Conservation (phyloP, 2,113 vertebrate species). For the Pantherophis guttatus region DNA sequence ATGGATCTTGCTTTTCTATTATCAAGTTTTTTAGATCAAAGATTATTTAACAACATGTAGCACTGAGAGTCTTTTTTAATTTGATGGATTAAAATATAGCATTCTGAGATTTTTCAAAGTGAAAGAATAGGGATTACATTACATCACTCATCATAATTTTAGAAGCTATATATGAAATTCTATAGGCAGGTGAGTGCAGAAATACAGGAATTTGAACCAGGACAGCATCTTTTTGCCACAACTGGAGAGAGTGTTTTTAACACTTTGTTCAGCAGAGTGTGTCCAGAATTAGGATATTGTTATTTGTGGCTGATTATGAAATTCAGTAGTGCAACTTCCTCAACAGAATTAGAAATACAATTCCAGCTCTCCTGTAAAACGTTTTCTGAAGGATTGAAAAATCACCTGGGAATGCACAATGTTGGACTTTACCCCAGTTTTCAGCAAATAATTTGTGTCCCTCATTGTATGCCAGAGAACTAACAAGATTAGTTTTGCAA, state of each 20-base stretch:
- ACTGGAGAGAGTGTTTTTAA: background rate
- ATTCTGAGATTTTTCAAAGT: background rate
- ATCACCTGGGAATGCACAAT: background rate
- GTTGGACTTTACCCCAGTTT: background rate
- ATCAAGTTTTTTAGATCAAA: background rate
- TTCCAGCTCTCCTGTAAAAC: background rate
- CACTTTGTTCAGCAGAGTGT: background rate
- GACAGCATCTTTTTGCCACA: background rate
- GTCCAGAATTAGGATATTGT: background rate
- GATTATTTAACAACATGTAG: background rate
- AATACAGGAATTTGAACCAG: background rate
- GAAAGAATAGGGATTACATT: slow-evolving; percentile 6
- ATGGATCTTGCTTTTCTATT: background rate
- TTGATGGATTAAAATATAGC: background rate
- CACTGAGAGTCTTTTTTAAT: background rate
- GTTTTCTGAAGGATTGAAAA: background rate
- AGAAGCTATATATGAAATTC: background rate
- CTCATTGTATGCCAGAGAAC: background rate
- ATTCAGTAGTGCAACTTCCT: background rate
- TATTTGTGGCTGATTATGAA: background rate
- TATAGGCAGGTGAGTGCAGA: background rate
- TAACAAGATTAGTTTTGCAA: background rate
- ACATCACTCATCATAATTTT: background rate
- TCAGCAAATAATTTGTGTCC: background rate
- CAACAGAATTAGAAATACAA: background rate